Base-by-base conservation (phyloP, 2,797 vertebrate genomes). In the Pyrrhura leucotis region DNA sequence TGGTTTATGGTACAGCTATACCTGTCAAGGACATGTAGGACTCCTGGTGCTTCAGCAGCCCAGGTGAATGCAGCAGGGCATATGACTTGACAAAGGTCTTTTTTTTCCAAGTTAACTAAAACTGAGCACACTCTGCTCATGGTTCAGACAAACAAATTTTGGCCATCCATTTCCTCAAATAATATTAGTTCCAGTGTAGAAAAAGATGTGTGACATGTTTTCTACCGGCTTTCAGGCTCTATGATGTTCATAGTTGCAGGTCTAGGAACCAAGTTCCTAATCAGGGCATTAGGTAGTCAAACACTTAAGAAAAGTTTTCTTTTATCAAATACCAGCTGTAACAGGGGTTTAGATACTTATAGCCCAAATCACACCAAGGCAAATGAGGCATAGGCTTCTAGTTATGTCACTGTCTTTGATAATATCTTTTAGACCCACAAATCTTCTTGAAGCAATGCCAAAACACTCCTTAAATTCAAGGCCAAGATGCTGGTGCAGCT, bases 181-280 rank as follows among this genome's bases (percentile, higher is more conserved):
- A 39, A 67, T 6, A 42, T 12, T 9, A 45, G n/a, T 50, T 74
- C 15, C 29, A 42, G 29, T 26, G n/a, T 5, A 45, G 45, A n/a
- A 2, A 2, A 67, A 65, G 40, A n/a, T 2, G 6, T 4, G 15
- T 20, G 31, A 28, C 18, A 5, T 1, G 4, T 0, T 50, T 61
- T 88, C 61, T 47, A 61, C 7, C 40, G 29, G 8, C 26, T 82
- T 78, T 66, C n/a, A 51, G 37, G 26, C 62, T 80, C 26, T 53
- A 14, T 22, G 40, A 29, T 47, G 3, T 62, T 67, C 39, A 19
- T 25, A 72, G 33, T 67, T 10, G 1, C 58, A 72, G 42, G 23
- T 33, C 33, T 51, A 51, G 37, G 26, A 66, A 67, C 6, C 31
- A 47, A 83, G 50, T 31, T 61, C 56, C 69, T 69, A 50, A 45